Evolutionary conservation across 2,888 invertebrate genomes (phyloP).

Genomic region (Dinocampus coccinellae): DNA sequence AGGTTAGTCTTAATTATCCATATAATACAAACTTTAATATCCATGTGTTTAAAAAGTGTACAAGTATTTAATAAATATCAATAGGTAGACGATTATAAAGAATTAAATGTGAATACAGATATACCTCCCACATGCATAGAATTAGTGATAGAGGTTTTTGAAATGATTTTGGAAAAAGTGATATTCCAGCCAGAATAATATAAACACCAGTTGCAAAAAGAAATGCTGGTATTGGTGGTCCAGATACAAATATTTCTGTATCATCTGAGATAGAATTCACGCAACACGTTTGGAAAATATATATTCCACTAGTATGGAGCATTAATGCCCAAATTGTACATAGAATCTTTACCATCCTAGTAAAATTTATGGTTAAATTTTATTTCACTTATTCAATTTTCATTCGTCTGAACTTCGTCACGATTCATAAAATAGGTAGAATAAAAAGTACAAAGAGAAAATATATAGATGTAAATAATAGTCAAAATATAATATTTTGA

Average conservation of each 20-base stretch:
- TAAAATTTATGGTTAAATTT: background rate
- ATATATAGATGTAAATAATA: no score
- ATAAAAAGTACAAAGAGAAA: no score
- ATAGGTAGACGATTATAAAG: background rate
- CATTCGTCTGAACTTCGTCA: background rate
- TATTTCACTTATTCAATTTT: background rate
- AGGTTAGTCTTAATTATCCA: no score
- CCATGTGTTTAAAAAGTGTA: no score
- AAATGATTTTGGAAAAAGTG: constrained; percentile 54
- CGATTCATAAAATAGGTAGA: no score
- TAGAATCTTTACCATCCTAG: constrained; percentile 53
- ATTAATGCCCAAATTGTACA: constrained; percentile 60
- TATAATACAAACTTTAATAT: no score
- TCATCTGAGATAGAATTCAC: constrained; percentile 56
- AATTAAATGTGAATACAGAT: background rate
- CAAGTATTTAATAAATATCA: background rate
- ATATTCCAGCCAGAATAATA: constrained; percentile 48
- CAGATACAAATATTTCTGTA: constrained; percentile 49
- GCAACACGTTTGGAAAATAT: constrained; percentile 58
- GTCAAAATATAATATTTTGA: no score
- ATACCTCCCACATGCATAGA: constrained; percentile 56
- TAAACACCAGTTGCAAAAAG: constrained; percentile 57
- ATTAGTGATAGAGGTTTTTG: constrained; percentile 49
- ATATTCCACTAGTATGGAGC: constrained; percentile 48
- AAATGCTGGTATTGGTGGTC: constrained; percentile 52